These are phyloP conservation scores for Phengaris arion DNA, from an alignment of 2,888 invertebrate species.

Conservation along the genomic window DNA sequence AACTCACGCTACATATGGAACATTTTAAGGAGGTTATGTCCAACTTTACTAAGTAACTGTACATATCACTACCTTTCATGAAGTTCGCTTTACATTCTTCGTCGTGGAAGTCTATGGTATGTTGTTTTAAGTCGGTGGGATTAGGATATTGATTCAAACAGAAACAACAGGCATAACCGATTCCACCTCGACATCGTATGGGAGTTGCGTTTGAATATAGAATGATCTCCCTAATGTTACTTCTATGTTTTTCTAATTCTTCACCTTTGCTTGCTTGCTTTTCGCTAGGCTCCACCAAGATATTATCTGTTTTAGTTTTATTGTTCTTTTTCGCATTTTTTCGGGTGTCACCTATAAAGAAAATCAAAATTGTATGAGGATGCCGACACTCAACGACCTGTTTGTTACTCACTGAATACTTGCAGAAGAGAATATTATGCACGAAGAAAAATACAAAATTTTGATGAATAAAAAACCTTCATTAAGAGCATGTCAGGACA, in stretches of 20 bases:
- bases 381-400: background rate
- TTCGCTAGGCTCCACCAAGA: slow-evolving; percentile 33
- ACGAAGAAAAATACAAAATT: no score
- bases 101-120: slow-evolving; percentile 46
- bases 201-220: slow-evolving; percentile 53
- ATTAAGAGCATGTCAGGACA: no score
- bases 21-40: slow-evolving; percentile 58
- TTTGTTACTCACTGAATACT: background rate
- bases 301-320: slow-evolving; percentile 31
- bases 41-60: slow-evolving; percentile 50
- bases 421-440: background rate
- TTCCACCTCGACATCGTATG: slow-evolving; percentile 45
- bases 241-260: slow-evolving; percentile 43
- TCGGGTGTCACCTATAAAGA: slow-evolving; percentile 43
- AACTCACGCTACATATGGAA: slow-evolving; percentile 45
- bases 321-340: slow-evolving; percentile 36
- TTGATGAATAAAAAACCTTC: no score
- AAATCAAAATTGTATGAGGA: slow-evolving; percentile 39
- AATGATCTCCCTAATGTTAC: slow-evolving; percentile 47
- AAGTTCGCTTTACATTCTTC: slow-evolving; percentile 41
- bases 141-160: slow-evolving; percentile 47
- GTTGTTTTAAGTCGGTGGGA: slow-evolving; percentile 50
- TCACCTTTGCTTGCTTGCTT: slow-evolving; percentile 37
- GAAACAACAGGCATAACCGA: slow-evolving; percentile 52
- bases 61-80: slow-evolving; percentile 46